phyloP scores from a whole-genome alignment of 2,888 invertebrate genomes.

The Apamea anceps region DNA sequence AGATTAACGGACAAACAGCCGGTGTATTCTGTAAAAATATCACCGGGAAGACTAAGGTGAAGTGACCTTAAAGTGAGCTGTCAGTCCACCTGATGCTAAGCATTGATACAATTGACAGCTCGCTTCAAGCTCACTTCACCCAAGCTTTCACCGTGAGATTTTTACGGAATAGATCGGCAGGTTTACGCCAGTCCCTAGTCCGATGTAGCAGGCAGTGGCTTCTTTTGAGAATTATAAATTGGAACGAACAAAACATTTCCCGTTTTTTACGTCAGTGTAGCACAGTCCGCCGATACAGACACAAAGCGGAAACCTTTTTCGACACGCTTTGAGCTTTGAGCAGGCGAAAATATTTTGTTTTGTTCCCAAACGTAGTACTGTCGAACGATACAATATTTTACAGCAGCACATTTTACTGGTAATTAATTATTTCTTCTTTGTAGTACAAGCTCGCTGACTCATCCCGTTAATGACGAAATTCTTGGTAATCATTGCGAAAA shows the following conservation, averaged over 20 bases:
- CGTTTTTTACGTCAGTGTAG: slow-evolving; percentile 9
- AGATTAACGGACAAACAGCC: neutral
- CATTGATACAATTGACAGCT: no score
- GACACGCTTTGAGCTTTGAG: slow-evolving; percentile 47
- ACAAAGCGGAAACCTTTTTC: slow-evolving; percentile 39
- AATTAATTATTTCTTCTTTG: slow-evolving; percentile 40
- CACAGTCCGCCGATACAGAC: slow-evolving; percentile 3
- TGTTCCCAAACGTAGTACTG: slow-evolving; percentile 20
- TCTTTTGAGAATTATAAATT: slow-evolving; percentile 21
- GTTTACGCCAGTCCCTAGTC: neutral
- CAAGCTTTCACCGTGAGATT: no score
- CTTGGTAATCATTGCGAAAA: slow-evolving; percentile 42
- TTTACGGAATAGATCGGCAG: no score
- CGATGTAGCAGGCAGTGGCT: neutral
- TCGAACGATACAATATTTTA: slow-evolving; percentile 32
- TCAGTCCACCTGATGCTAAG: no score
- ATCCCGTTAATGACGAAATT: slow-evolving; percentile 43
- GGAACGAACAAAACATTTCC: slow-evolving; percentile 22
- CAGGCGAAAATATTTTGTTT: slow-evolving; percentile 43
- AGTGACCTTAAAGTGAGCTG: no score
- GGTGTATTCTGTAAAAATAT: no score
- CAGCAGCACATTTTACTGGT: slow-evolving; percentile 19
- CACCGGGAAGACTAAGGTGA: no score
- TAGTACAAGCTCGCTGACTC: slow-evolving; percentile 13
- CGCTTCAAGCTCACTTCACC: no score